These are phyloP conservation scores for Mystacides longicornis DNA, from an alignment of 2,888 invertebrate genomes.

Conservation along the genomic window DNA sequence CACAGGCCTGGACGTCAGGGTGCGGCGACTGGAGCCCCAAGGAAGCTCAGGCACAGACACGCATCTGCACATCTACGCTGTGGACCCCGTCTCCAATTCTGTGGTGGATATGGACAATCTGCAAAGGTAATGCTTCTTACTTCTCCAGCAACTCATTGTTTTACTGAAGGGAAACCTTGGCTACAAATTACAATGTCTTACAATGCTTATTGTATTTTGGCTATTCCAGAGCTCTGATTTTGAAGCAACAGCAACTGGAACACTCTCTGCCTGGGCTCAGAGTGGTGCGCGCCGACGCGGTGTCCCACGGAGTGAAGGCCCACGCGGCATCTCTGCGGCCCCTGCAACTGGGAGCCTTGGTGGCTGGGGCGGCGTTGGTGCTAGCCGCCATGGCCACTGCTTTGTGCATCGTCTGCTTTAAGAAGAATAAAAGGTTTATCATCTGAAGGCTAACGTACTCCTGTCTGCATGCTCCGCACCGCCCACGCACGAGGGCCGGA, in stretches of 20 bases:
- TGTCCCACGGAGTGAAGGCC: conserved; percentile 35
- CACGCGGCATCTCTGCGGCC: conserved; percentile 46
- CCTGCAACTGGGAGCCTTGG: conserved; percentile 72
- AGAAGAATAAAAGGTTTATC: conserved; percentile 52
- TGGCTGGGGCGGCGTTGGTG: conserved; percentile 73
- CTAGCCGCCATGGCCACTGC: conserved; percentile 74
- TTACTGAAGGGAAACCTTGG: no score
- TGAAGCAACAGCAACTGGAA: conserved; percentile 53
- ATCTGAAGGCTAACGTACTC: no score
- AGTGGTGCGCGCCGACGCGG: conserved; percentile 49
- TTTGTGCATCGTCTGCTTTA: conserved; percentile 66
- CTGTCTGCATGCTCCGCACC: no score
- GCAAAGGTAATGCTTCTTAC: conserved; percentile 55
- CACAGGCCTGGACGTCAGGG: conserved; percentile 71
- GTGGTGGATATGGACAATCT: conserved; percentile 74
- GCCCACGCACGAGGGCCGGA: no score
- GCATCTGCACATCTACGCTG: conserved; percentile 78
- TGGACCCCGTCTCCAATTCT: conserved; percentile 73
- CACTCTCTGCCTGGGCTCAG: conserved; percentile 60
- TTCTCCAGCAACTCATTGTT: not conserved
- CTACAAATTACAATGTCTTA: not conserved
- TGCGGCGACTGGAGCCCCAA: conserved; percentile 61
- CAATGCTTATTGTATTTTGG: not conserved
- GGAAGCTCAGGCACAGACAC: conserved; percentile 37
- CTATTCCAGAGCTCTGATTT: conserved; percentile 51